These are phyloP conservation scores for Amphiura filiformis DNA, from an alignment of 35 echinoderm and acorn worm genomes.

Conservation along the genomic window DNA sequence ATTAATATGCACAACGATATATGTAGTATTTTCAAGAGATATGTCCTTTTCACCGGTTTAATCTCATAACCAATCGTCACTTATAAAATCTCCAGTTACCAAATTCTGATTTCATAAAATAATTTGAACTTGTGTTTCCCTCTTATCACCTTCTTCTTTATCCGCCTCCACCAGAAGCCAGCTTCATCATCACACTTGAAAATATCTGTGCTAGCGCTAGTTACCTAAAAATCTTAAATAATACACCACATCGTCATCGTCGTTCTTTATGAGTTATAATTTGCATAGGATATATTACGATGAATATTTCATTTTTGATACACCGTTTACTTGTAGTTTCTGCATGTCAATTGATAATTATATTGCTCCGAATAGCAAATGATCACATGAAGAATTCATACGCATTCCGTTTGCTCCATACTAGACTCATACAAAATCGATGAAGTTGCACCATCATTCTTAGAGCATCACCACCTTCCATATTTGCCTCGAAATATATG, in stretches of 20 bases:
- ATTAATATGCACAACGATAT: background rate
- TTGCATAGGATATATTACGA: conserved; percentile 1
- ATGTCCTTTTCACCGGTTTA: background rate
- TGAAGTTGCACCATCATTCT: background rate
- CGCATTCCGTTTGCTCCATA: background rate
- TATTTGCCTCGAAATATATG: background rate
- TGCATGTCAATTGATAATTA: conserved; percentile 13
- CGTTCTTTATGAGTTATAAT: conserved; percentile 6
- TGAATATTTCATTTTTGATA: conserved; percentile 8
- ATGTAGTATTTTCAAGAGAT: background rate
- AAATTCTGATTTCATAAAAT: conserved; percentile 5
- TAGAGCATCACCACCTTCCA: background rate
- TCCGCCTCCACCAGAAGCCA: background rate
- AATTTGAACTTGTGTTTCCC: background rate
- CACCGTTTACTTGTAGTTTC: conserved; percentile 9
- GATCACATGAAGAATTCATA: conserved; percentile 11
- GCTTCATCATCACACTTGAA: background rate
- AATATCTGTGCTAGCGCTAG: background rate
- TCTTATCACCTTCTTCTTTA: background rate
- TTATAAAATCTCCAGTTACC: background rate
- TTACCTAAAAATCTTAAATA: conserved; percentile 7
- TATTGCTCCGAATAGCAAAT: background rate
- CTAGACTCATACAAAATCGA: background rate
- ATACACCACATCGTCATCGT: background rate
- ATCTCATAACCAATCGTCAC: background rate